Base-by-base conservation (phyloP, 1,140 invertebrate species). In the Charaxes varanes region DNA sequence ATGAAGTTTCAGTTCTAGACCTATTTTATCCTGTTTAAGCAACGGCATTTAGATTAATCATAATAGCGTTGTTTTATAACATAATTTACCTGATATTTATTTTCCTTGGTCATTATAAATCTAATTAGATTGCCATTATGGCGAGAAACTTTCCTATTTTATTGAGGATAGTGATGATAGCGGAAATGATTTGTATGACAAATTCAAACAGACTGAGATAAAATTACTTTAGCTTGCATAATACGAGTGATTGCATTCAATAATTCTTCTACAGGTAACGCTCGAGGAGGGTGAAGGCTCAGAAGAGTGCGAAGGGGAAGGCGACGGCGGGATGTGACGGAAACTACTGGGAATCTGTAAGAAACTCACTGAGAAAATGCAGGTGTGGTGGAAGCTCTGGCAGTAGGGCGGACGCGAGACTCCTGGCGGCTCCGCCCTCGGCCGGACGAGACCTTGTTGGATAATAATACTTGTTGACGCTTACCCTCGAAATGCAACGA, bases 301-400 rank as follows among this genome's bases (percentile, higher is more conserved):
- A 54, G 86, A 88, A 37, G 88, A 88, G 31, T 86, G 86, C 69
- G 73, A 80, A 33, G 85, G 86, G 6, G 86, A 88, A 44, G 87
- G 85, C 49, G 88, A 88, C 49, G 87, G 87, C 87, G 91, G 91
- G 72, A 93, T 93, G 90, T 93, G 92, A 94, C 92, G 92, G 91
- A 93, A 91, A 90, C 88, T 93, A 86, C 86, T 91, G 71, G 91
- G 91, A 86, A 90, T 93, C 85, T 93, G 91, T 85, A 92, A 90
- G 86, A 93, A 93, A 88, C 87, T 94, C 78, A 88, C 91, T 84
- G 92, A 93, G 84, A 93, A 92, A 84, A 91, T 93, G 85, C 91
- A 93, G 85, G 89, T 88, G 71, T 92, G 90, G 90, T 91, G 90
- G 90, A 89, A 87, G 69, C 87, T 90, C 62, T 88, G 89, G 78